Evolutionary conservation across 2,888 invertebrate genomes (phyloP).

Genomic region (Allygus modestus): DNA sequence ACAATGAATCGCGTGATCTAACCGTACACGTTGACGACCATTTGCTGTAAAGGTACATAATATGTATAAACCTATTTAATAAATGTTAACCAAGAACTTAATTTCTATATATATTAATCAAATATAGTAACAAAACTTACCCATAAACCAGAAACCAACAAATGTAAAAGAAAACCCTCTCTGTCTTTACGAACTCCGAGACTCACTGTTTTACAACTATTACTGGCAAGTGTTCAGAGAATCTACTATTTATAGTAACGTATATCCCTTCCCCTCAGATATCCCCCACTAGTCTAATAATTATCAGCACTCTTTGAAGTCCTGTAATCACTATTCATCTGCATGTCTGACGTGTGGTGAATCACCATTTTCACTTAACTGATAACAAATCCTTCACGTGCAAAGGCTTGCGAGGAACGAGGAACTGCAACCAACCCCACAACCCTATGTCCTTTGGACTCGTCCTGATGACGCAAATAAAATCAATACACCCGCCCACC

Average conservation of each 20-base stretch:
- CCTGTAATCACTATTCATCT: conserved; percentile 56
- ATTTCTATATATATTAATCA: background rate
- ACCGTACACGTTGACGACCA: too few species aligned
- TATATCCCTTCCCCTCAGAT: conserved; percentile 54
- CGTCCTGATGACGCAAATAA: conserved; percentile 37
- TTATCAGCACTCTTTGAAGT: conserved; percentile 61
- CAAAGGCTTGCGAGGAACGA: conserved; percentile 9
- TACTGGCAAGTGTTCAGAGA: conserved; percentile 6
- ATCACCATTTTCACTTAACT: conserved; percentile 34
- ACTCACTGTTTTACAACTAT: conserved; percentile 19
- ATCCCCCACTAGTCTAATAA: conserved; percentile 60
- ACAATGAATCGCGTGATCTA: too few species aligned
- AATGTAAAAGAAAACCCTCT: conserved; percentile 63
- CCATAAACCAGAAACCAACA: conserved; percentile 66
- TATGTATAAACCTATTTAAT: too few species aligned
- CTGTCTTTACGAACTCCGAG: conserved; percentile 39
- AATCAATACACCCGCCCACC: conserved; percentile 48
- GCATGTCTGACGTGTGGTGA: conserved; percentile 60
- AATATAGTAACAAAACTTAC: conserved; percentile 49
- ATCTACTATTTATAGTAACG: conserved; percentile 61
- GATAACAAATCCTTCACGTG: conserved; percentile 18
- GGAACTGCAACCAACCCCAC: conserved; percentile 21
- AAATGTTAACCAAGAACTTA: too few species aligned
- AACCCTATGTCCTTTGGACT: conserved; percentile 14
- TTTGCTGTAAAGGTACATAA: too few species aligned